phyloP scores from a whole-genome alignment of 1,140 invertebrate species.

The Pachypsylla venusta region DNA sequence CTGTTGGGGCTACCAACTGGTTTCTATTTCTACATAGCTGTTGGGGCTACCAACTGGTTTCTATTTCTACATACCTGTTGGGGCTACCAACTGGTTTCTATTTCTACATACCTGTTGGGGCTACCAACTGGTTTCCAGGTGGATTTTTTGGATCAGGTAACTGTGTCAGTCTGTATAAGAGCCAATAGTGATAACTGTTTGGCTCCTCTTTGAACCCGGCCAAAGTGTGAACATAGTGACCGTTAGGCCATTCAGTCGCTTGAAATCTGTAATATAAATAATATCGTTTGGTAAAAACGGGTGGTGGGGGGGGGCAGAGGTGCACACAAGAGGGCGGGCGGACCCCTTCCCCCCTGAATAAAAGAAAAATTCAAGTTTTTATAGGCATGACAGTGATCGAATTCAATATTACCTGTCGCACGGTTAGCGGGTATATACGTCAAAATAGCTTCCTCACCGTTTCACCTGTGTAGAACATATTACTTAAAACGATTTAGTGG shows the following conservation, averaged over 20 bases:
- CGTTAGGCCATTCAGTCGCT: slow-evolving; percentile 75
- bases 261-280: slow-evolving; percentile 53
- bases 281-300: too few species aligned
- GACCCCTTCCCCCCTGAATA: too few species aligned
- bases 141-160: slow-evolving; percentile 57
- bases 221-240: slow-evolving; percentile 74
- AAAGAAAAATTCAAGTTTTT: too few species aligned
- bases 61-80: too few species aligned
- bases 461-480: too few species aligned
- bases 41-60: slow-evolving; percentile 66
- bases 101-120: slow-evolving; percentile 53
- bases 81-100: neutral
- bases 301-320: too few species aligned
- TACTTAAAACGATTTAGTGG: too few species aligned
- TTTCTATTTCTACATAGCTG: slow-evolving; percentile 40
- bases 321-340: too few species aligned
- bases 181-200: slow-evolving; percentile 75
- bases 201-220: slow-evolving; percentile 73
- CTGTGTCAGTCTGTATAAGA: slow-evolving; percentile 59
- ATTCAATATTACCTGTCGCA: too few species aligned
- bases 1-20: neutral
- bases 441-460: too few species aligned
- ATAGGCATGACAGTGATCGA: too few species aligned
- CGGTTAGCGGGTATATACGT: too few species aligned
- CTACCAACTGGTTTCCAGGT: slow-evolving; percentile 66